phyloP scores from a whole-genome alignment of 2,888 invertebrate species.

The Epinotia demarniana region DNA sequence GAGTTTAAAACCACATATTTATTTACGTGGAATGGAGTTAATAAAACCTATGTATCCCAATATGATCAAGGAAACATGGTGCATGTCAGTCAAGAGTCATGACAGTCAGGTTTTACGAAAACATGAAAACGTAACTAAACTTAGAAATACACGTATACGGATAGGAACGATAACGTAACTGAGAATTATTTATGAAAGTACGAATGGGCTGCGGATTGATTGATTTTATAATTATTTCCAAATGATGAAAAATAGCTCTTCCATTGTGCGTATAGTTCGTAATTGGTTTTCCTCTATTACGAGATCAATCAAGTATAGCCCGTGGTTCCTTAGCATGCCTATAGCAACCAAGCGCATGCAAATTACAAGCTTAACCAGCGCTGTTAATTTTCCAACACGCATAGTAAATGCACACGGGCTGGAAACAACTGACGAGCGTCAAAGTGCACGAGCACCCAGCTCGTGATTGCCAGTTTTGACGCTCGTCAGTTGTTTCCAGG shows the following conservation, averaged over 20 bases:
- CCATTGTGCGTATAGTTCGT: too few relatives aligned
- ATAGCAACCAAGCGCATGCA: not conserved
- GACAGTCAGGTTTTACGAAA: not conserved
- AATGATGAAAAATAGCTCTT: too few relatives aligned
- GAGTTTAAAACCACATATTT: not conserved
- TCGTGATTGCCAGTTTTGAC: too few relatives aligned
- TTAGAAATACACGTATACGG: not conserved
- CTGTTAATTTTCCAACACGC: not conserved
- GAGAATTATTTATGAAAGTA: too few relatives aligned
- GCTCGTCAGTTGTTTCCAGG: conserved; percentile 11
- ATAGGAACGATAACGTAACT: too few relatives aligned
- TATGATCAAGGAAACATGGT: not conserved
- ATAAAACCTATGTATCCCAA: not conserved
- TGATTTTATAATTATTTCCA: not conserved
- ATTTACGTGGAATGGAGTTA: not conserved
- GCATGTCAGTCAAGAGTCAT: too few relatives aligned
- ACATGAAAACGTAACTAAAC: not conserved
- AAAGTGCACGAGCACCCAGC: conserved; percentile 15
- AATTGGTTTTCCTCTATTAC: too few relatives aligned
- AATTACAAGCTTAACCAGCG: conserved; percentile 5
- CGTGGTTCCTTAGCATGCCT: not conserved
- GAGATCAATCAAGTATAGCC: not conserved
- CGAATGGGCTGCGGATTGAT: not conserved
- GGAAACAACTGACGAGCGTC: too few relatives aligned
- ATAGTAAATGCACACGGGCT: conserved; percentile 13